Evolutionary conservation across 2,888 invertebrate species (phyloP).

Genomic region (Amiota mariae): DNA sequence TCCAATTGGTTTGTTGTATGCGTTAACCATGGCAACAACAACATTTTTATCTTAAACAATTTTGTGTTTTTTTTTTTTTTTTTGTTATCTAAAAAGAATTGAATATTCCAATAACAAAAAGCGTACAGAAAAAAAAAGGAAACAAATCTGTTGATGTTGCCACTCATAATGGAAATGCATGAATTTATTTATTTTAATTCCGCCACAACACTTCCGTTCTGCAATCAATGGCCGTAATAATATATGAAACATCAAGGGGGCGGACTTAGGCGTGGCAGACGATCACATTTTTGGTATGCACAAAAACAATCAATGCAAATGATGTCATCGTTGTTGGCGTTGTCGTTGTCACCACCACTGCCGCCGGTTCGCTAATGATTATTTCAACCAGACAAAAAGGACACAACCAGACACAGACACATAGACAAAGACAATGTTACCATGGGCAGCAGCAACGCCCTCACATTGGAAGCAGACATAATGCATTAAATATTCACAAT

Average conservation of each 20-base stretch:
- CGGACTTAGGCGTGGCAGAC: slow-evolving; percentile 48
- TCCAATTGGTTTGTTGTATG: neutral
- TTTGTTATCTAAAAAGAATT: neutral
- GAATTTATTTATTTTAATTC: slow-evolving; percentile 70
- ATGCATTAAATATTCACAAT: slow-evolving; percentile 66
- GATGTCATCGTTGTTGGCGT: slow-evolving; percentile 39
- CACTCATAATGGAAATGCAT: slow-evolving; percentile 41
- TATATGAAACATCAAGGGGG: slow-evolving; percentile 46
- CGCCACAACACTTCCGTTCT: slow-evolving; percentile 70
- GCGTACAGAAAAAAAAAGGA: neutral
- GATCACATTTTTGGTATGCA: slow-evolving; percentile 45
- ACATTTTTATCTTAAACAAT: neutral
- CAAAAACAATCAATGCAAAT: slow-evolving; percentile 67
- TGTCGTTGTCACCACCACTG: neutral
- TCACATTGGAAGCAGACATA: slow-evolving; percentile 55
- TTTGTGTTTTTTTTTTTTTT: neutral
- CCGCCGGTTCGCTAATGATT: neutral
- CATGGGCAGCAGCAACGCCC: slow-evolving; percentile 52
- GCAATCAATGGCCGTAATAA: slow-evolving; percentile 60
- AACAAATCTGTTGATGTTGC: neutral
- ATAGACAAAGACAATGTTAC: slow-evolving; percentile 46
- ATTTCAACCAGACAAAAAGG: slow-evolving; percentile 30
- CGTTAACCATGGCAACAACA: neutral
- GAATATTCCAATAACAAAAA: neutral
- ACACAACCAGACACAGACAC: slow-evolving; percentile 44